A percentile compares a stretch with the other conserved stretches of the same genome.
phyloP scores from a whole-genome alignment of 2,888 invertebrate genomes.

The Hedya salicella region DNA sequence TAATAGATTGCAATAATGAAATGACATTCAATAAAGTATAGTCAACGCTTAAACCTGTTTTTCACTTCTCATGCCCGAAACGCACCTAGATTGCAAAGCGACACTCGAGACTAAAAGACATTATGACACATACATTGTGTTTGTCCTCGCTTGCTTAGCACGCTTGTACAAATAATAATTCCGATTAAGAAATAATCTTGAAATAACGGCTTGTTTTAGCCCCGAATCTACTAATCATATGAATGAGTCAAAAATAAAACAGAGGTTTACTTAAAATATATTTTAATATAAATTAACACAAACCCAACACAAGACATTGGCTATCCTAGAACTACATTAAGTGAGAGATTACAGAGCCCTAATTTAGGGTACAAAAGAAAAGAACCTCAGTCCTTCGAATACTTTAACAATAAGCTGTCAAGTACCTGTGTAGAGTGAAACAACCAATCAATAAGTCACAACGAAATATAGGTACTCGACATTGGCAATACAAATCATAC shows the following conservation, averaged over 20 bases:
- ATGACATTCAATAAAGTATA: conserved; percentile 20
- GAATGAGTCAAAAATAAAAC: too few relatives aligned
- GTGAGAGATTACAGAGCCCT: conserved; percentile 81
- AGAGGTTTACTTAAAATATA: conserved; percentile 70
- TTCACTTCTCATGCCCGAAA: too few relatives aligned
- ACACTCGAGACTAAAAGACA: too few relatives aligned
- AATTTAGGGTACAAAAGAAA: conserved; percentile 84
- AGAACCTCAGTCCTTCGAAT: conserved; percentile 83
- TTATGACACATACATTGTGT: too few relatives aligned
- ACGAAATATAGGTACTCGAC: conserved; percentile 27
- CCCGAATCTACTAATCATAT: too few relatives aligned
- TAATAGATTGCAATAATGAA: conserved; percentile 20
- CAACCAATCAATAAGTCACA: conserved; percentile 53
- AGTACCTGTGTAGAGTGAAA: conserved; percentile 35
- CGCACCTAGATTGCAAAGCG: too few relatives aligned
- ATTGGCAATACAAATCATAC: conserved; percentile 24
- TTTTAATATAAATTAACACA: conserved; percentile 84
- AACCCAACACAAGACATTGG: conserved; percentile 83
- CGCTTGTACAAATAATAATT: too few relatives aligned
- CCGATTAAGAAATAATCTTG: too few relatives aligned
- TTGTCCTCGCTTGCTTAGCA: too few relatives aligned
- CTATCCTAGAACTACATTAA: conserved; percentile 71
- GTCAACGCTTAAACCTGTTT: conserved; percentile 6
- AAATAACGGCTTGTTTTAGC: too few relatives aligned
- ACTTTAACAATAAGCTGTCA: conserved; percentile 53